Conservation (phyloP, 2,113 vertebrate genomes). For the Pollachius pollachius region DNA sequence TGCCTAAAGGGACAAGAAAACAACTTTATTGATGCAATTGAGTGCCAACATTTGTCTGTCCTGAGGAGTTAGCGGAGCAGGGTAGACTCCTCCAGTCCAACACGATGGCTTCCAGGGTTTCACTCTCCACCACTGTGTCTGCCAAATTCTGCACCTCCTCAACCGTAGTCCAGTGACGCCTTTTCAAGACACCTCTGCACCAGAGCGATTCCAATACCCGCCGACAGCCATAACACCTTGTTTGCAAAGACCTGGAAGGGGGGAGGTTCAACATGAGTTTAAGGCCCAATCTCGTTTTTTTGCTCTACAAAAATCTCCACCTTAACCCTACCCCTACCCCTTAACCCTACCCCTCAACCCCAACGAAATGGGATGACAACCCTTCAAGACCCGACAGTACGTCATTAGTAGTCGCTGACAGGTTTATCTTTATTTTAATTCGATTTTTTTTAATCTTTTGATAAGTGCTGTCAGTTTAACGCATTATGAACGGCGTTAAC, state of each 20-base stretch:
- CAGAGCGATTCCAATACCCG: conserved; percentile 69
- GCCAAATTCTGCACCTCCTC: conserved; percentile 21
- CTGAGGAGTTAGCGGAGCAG: conserved; percentile 35
- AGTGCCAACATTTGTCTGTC: conserved; percentile 76
- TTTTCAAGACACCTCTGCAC: conserved; percentile 51
- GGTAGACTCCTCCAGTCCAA: conserved; percentile 41
- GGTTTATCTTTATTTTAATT: too few relatives aligned
- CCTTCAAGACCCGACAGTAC: too few relatives aligned
- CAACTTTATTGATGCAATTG: conserved; percentile 70
- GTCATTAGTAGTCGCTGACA: too few relatives aligned
- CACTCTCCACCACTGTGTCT: conserved; percentile 36
- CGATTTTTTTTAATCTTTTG: too few relatives aligned
- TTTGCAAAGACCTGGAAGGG: conserved; percentile 61
- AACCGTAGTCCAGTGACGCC: conserved; percentile 51
- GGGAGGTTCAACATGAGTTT: conserved; percentile 68
- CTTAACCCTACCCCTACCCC: too few relatives aligned
- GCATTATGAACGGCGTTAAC: too few relatives aligned
- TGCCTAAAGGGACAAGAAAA: conserved; percentile 55
- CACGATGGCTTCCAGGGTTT: conserved; percentile 50
- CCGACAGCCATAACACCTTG: conserved; percentile 48
- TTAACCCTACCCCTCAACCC: too few relatives aligned
- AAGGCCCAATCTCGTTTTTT: conserved; percentile 18
- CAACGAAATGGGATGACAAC: too few relatives aligned
- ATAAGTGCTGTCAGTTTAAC: too few relatives aligned
- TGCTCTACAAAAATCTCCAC: too few relatives aligned